A percentile compares a stretch with the other conserved stretches of the same genome.
Conservation (phyloP, 2,888 invertebrate species). For the Drosophila algonquin region DNA sequence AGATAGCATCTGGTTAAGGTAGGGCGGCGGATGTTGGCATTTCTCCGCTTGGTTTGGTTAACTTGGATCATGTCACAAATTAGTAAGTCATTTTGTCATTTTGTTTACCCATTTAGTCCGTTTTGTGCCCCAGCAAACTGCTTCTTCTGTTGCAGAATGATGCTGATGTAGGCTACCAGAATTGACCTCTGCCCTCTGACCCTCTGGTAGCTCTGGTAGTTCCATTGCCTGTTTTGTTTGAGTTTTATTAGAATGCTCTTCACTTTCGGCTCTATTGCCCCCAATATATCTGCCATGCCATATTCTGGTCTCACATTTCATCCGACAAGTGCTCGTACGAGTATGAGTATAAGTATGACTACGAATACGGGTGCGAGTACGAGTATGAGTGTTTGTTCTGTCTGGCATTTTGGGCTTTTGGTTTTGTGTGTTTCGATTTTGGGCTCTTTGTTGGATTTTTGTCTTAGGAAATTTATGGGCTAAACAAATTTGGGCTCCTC, state of each 20-base stretch:
- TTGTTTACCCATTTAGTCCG: constrained; percentile 28
- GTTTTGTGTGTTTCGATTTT: constrained; percentile 22
- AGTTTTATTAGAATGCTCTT: constrained; percentile 40
- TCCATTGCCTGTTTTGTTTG: constrained; percentile 19
- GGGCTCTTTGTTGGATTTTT: constrained; percentile 48
- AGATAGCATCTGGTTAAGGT: constrained; percentile 37
- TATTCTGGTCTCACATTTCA: constrained; percentile 33
- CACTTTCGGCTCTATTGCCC: constrained; percentile 40
- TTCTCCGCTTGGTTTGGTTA: constrained; percentile 59
- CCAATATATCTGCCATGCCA: constrained; percentile 31
- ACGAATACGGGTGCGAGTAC: not conserved
- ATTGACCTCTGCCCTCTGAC: constrained; percentile 18
- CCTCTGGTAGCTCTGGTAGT: not conserved
- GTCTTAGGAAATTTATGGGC: constrained; percentile 57
- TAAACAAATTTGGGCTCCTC: constrained; percentile 53
- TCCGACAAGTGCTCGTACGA: constrained; percentile 22
- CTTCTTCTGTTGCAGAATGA: not conserved
- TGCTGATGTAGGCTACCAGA: constrained; percentile 2
- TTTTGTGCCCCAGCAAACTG: not conserved
- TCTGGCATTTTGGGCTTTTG: constrained; percentile 45
- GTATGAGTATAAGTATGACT: too few species aligned
- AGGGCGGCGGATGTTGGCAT: constrained; percentile 30
- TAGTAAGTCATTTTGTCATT: constrained; percentile 67
- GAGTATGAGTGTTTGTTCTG: constrained; percentile 22
- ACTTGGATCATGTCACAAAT: constrained; percentile 75